Evolutionary conservation across 2,888 invertebrate species (phyloP).

Genomic region (Blastobasis adustella): DNA sequence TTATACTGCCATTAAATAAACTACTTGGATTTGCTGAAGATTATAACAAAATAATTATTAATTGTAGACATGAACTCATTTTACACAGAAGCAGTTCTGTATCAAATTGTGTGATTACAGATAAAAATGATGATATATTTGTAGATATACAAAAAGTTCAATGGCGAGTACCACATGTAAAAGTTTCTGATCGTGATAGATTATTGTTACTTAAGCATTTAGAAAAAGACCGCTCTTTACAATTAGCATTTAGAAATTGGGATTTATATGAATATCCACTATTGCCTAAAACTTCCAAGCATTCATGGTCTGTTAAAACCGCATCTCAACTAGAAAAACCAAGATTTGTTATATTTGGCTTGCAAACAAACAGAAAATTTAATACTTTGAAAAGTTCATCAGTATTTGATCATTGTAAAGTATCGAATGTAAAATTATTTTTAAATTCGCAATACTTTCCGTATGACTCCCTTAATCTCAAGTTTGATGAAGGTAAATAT

Average conservation of each 20-base stretch:
- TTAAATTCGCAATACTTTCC: conserved; percentile 23
- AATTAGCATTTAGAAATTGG: conserved; percentile 33
- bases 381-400: conserved; percentile 8
- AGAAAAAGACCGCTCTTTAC: conserved; percentile 26
- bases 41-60: too few species aligned
- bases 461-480: conserved; percentile 19
- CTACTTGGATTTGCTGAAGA: conserved; percentile 18
- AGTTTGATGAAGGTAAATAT: conserved; percentile 18
- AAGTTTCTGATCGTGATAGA: too few species aligned
- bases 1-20: conserved; percentile 4
- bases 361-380: conserved; percentile 29
- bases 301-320: conserved; percentile 30
- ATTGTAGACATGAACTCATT: too few species aligned
- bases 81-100: too few species aligned
- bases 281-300: conserved; percentile 26
- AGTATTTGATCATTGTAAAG: conserved; percentile 14
- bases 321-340: conserved; percentile 34
- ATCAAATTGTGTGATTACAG: too few species aligned
- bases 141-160: too few species aligned
- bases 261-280: conserved; percentile 37
- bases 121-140: too few species aligned
- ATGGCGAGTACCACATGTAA: too few species aligned
- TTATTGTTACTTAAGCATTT: too few species aligned
- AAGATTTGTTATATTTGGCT: conserved; percentile 26
- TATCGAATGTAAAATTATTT: conserved; percentile 11